Base-by-base conservation (phyloP, 64 coral and sea anemone genomes). In the Porites lutea region DNA sequence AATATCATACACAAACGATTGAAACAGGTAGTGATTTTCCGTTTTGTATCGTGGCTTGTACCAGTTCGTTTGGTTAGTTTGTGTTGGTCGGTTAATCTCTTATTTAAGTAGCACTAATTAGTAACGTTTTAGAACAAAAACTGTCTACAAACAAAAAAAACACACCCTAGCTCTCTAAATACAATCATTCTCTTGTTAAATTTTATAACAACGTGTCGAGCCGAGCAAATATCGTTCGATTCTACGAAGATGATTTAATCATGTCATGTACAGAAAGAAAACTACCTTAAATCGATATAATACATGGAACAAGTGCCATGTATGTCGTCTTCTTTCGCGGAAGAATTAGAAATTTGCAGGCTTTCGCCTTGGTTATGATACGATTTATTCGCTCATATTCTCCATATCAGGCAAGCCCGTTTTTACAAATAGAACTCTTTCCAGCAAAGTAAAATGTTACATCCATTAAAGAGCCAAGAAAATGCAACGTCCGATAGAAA, bases 371-470 rank as follows among this genome's bases (percentile, higher is more conserved):
- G 44, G 71, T n/a, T 88, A 46, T 89, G 62, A 89, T 68, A 64
- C 78, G 92, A 94, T 94, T 94, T 94, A 87, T 77, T 94, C 88
- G 92, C 87, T 89, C 82, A 92, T 84, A 92, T 49, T 77, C 71
- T 57, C 75, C 63, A 75, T 78, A 89, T 82, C 88, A 82, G 79
- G 79, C 86, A 94, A 87, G 75, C 92, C 88, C 78, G 92, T 55
- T 88, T 89, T 65, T 82, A 82, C 59, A 72, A 82, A 82, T 78
- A 77, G 77, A 89, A 89, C 87, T 83, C 53, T 75, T 94, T 83
- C 82, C 92, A 89, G 92, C 87, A 94, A 89, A 94, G 88, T 89
- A 87, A 94, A 94, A 94, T 89, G 88, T 72, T 89, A 80, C 79
- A 88, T 63, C 92, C 80, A 57, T 57, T 57, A 57, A 79, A 89